phyloP scores from a whole-genome alignment of 2,888 invertebrate species.

The Microchrysa polita region DNA sequence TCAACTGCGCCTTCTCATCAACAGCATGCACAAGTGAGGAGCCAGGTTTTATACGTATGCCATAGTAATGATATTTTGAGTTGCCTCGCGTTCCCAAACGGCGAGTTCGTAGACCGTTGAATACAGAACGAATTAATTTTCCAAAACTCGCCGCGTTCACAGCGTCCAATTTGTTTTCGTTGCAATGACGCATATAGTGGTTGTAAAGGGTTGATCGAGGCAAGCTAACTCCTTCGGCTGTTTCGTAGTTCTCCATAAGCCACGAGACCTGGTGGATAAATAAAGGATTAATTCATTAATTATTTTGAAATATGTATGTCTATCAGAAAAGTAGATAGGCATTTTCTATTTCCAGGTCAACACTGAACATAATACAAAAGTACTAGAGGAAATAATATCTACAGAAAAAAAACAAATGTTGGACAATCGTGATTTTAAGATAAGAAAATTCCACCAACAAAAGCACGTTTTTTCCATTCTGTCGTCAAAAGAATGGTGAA shows the following conservation, averaged over 20 bases:
- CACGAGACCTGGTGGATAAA: constrained; percentile 77
- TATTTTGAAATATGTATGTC: too few species aligned
- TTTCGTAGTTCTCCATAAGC: constrained; percentile 98
- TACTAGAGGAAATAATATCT: too few species aligned
- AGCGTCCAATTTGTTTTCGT: constrained; percentile 92
- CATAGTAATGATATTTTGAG: constrained; percentile 99
- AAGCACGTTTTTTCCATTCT: too few species aligned
- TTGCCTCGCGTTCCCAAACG: constrained; percentile 96
- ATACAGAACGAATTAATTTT: constrained; percentile 97
- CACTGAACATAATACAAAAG: too few species aligned
- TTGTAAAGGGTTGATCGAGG: constrained; percentile 96
- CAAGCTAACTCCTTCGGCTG: constrained; percentile 90
- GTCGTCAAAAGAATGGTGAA: too few species aligned
- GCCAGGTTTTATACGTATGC: constrained; percentile 94
- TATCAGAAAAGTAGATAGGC: too few species aligned
- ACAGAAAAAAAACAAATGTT: too few species aligned
- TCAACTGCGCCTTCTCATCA: constrained; percentile 63
- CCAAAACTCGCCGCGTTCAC: constrained; percentile 99
- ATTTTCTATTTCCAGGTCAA: too few species aligned
- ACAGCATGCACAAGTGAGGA: constrained; percentile 75
- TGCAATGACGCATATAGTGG: constrained; percentile 96
- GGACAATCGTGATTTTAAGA: too few species aligned
- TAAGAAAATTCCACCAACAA: too few species aligned
- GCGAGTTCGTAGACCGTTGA: constrained; percentile 92
- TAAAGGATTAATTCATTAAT: too few species aligned